Conservation (phyloP, 30 jellyfish, hydroid and myxozoan genomes). For the Hydractinia echinata region DNA sequence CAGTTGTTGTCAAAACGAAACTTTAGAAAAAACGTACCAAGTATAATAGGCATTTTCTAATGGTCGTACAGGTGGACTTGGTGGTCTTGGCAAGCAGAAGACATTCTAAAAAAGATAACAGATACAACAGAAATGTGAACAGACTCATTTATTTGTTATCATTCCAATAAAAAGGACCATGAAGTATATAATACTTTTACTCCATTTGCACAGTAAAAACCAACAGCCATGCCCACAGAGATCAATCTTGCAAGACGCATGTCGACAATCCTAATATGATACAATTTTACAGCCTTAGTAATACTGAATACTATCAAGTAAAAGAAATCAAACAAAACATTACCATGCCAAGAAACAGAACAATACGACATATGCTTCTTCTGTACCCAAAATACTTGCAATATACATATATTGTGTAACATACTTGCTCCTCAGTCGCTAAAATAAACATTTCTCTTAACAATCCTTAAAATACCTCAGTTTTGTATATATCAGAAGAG, state of each 20-base stretch:
- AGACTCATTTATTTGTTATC: conserved; percentile 2
- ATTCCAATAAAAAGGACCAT: neutral
- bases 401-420: conserved; percentile 51
- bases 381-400: conserved; percentile 84
- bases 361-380: conserved; percentile 63
- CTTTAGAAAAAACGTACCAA: conserved; percentile 42
- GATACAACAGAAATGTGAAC: neutral
- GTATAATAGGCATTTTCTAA: conserved; percentile 81
- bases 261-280: conserved; percentile 66
- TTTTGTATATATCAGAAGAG: neutral
- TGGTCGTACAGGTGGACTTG: conserved; percentile 97
- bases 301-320: no score
- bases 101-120: conserved; percentile 48
- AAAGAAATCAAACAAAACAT: neutral
- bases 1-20: no score
- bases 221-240: conserved; percentile 84
- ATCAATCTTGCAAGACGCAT: conserved; percentile 77
- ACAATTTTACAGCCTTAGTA: no score
- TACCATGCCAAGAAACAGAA: conserved; percentile 76
- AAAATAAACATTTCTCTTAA: neutral
- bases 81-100: conserved; percentile 91
- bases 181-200: conserved; percentile 48
- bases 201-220: conserved; percentile 75
- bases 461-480: neutral
- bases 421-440: conserved; percentile 61